Base-by-base conservation (phyloP, 1,140 invertebrate genomes). In the Whitmania pigra region DNA sequence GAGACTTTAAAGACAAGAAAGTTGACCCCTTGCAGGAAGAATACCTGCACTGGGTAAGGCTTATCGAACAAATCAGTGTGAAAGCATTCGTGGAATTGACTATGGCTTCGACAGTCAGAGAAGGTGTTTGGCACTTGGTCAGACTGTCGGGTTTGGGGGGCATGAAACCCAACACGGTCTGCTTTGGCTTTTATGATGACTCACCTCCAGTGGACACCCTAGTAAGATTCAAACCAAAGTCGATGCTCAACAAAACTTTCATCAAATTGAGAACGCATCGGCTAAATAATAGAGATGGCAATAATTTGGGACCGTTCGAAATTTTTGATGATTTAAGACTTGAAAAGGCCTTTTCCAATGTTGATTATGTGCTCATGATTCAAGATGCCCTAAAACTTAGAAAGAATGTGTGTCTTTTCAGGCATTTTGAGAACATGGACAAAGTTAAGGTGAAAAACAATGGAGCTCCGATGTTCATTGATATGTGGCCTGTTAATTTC, bases 21-120 rank as follows among this genome's bases (percentile, higher is more conserved):
- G 67, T 13, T 0, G 90, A 93, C 82, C 88, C 89, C 0, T 85
- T 88, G 6, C 83, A 88, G 3, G 87, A 89, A 15, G 89, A 92
- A 76, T 88, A 90, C 79, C 86, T 88, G 22, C 86, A 90, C 74
- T 97, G 94, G 94, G 83, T 96, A 66, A 88, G 88, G 73, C 84
- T 94, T 1, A 86, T 94, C 0, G 92, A 94, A 79, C 88, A 91
- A 78, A 84, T 95, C 77, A 90, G 89, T 80, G 88, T 97, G 2
- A 99, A 99, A 83, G 95, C 96, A 0, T 99, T 99, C 81, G 88
- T 96, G 2, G 95, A 99, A 82, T 80, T 99, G 0, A 98, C 94
- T 0, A 83, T 97, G 1, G 89, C 93, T 0, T 84, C 86, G 67
- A 88, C 87, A 15, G 88, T 98, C 0, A 85, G 93, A 17, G 88